phyloP scores from a whole-genome alignment of 37 sponge, comb jelly and placozoan genomes.

The Diacarnus erythraeanus region DNA sequence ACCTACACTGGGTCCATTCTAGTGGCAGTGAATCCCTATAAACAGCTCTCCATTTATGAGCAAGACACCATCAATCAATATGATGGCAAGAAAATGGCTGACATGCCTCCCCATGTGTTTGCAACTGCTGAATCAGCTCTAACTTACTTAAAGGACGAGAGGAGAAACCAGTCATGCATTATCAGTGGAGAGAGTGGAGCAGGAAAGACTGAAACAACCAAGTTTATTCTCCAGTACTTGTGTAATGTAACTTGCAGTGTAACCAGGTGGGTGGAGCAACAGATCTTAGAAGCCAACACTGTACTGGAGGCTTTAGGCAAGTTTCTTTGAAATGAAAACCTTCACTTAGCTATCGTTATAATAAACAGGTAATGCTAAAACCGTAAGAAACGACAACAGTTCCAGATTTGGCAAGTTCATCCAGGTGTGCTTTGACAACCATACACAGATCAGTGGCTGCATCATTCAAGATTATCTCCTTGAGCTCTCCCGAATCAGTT shows the following conservation, averaged over 20 bases:
- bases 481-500: conserved; percentile 86
- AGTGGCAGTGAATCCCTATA: conserved; percentile 94
- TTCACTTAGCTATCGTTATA: not conserved
- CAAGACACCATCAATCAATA: conserved; percentile 69
- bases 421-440: conserved; percentile 92
- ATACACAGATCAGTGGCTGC: conserved; percentile 87
- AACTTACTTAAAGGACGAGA: conserved; percentile 56
- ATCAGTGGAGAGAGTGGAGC: conserved; percentile 97
- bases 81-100: conserved; percentile 74
- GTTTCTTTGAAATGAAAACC: not conserved
- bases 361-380: conserved; percentile 91
- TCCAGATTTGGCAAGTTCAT: conserved; percentile 96
- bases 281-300: conserved; percentile 94
- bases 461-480: conserved; percentile 94
- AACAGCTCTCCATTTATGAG: conserved; percentile 81
- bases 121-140: conserved; percentile 89
- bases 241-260: conserved; percentile 87
- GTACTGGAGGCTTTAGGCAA: conserved; percentile 94
- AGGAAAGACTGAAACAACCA: conserved; percentile 97
- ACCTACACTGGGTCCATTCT: conserved; percentile 93
- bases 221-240: conserved; percentile 94
- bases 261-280: conserved; percentile 89
- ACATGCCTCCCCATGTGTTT: conserved; percentile 91
- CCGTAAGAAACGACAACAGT: conserved; percentile 92
- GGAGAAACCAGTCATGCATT: conserved; percentile 89